Evolutionary conservation across 2,888 invertebrate genomes (phyloP).

Genomic region (Zelleria hepariella): DNA sequence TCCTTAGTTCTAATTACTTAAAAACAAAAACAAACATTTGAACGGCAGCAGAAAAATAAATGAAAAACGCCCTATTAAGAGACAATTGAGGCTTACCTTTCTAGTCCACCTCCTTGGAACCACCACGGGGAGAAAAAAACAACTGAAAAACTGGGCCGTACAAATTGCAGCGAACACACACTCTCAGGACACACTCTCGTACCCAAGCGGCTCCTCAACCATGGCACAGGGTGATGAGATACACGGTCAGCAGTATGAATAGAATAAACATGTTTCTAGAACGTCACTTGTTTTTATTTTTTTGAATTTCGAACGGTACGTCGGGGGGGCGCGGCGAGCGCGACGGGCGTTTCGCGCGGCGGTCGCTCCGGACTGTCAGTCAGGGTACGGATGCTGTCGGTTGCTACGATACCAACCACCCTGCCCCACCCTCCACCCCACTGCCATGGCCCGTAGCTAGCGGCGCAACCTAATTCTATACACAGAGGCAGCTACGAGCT

Average conservation of each 20-base stretch:
- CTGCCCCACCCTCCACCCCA: conserved; percentile 44
- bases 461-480: conserved; percentile 59
- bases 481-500: conserved; percentile 32
- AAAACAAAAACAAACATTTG: too few species aligned
- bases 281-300: neutral
- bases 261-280: conserved; percentile 53
- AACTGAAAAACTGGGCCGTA: conserved; percentile 19
- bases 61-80: neutral
- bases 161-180: conserved; percentile 15
- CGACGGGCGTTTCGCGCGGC: conserved; percentile 38
- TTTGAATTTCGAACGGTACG: conserved; percentile 9
- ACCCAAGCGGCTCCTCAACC: conserved; percentile 36
- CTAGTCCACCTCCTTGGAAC: conserved; percentile 14
- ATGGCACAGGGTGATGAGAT: conserved; percentile 61
- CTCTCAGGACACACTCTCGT: conserved; percentile 10
- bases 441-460: conserved; percentile 35
- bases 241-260: conserved; percentile 60
- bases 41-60: neutral
- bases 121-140: neutral
- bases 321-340: conserved; percentile 20
- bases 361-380: conserved; percentile 56
- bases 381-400: conserved; percentile 66
- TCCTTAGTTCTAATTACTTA: too few species aligned
- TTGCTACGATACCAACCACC: conserved; percentile 68
- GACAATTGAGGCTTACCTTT: neutral